phyloP scores from a whole-genome alignment of 1,140 invertebrate species.

The Belonocnema kinseyi region DNA sequence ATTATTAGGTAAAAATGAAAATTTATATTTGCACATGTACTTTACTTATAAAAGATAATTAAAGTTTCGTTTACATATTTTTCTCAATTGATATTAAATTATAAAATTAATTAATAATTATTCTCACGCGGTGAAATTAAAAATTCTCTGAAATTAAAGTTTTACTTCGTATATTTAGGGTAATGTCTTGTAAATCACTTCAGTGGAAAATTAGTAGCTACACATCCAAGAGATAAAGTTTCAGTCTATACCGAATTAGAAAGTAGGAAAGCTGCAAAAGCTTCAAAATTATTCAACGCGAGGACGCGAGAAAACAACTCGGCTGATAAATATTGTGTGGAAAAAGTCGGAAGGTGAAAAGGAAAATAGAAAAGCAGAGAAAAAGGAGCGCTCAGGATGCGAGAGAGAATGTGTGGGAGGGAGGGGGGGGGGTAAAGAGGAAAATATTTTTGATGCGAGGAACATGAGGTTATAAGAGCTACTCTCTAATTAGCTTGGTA shows the following conservation, averaged over 20 bases:
- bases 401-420: conserved; percentile 2
- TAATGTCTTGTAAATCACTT: too few relatives aligned
- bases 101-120: too few relatives aligned
- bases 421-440: conserved; percentile 8
- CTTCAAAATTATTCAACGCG: conserved; percentile 34
- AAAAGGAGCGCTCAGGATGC: not conserved
- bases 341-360: not conserved
- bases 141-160: too few relatives aligned
- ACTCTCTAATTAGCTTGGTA: conserved; percentile 69
- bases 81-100: too few relatives aligned
- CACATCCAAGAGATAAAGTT: not conserved
- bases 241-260: not conserved
- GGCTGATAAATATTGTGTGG: not conserved
- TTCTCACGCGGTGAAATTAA: too few relatives aligned
- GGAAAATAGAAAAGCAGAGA: not conserved
- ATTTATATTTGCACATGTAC: too few relatives aligned
- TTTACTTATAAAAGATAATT: too few relatives aligned
- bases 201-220: not conserved
- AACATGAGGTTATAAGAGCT: conserved; percentile 55
- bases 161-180: too few relatives aligned
- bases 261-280: not conserved
- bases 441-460: conserved; percentile 54
- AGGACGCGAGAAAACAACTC: not conserved
- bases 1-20: too few relatives aligned
- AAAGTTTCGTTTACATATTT: too few relatives aligned